Evolutionary conservation across 2,888 invertebrate species (phyloP).

Genomic region (Heliothis peltigera): DNA sequence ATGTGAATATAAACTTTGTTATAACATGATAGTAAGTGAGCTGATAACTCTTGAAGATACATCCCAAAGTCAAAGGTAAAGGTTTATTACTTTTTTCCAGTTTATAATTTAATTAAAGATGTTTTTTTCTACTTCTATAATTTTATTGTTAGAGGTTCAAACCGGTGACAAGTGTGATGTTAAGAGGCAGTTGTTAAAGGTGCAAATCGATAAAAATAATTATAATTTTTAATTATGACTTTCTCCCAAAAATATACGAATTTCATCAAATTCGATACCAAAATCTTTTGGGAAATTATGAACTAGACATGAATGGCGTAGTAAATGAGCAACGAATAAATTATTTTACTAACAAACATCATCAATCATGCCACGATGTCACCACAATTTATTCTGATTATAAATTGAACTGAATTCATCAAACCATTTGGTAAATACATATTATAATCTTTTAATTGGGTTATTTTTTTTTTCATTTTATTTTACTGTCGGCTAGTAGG

Average conservation of each 20-base stretch:
- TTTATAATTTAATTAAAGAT: not conserved
- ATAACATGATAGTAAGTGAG: conserved; percentile 62
- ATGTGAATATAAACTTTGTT: conserved; percentile 68
- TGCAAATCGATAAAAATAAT: conserved; percentile 43
- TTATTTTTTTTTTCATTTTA: too few species aligned
- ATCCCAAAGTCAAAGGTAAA: conserved; percentile 58
- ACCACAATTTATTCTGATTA: conserved; percentile 1
- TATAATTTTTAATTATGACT: conserved; percentile 21
- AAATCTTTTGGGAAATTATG: not conserved
- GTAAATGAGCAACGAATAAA: not conserved
- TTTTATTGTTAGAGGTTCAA: conserved; percentile 37
- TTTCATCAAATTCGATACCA: not conserved
- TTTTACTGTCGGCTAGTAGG: too few species aligned
- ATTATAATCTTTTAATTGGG: too few species aligned
- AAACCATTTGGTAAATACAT: too few species aligned
- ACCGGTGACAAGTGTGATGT: conserved; percentile 29
- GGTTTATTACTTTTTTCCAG: conserved; percentile 17
- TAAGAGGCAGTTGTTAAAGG: conserved; percentile 11
- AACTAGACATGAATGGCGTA: not conserved
- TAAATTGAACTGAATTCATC: not conserved
- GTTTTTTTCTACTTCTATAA: conserved; percentile 3
- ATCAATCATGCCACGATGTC: not conserved
- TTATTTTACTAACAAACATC: not conserved
- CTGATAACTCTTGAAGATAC: conserved; percentile 55
- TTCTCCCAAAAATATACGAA: conserved; percentile 11